Evolutionary conservation across 2,888 invertebrate species (phyloP), one percentile per base, ranked within the genome.

Genomic region (Polyommatus iphigenia): DNA sequence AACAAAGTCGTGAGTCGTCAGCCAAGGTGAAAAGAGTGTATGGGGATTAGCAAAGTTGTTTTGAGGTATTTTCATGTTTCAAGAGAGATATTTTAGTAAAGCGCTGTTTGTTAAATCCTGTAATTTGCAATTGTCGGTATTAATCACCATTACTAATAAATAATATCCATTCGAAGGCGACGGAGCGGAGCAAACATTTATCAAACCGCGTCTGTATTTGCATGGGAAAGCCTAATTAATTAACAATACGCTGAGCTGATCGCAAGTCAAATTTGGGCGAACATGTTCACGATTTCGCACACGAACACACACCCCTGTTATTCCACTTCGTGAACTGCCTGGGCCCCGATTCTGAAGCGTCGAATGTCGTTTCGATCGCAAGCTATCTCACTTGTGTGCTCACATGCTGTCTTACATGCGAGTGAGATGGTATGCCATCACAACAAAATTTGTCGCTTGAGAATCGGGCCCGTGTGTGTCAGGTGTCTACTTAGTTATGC

Each of bases 211-310:
- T 10, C 24, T 62, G 8, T 62, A 71, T 32, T 36, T 36, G 6
- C 32, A 36, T 41, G 73, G 73, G 41, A 50, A 24, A 20, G 24
- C 24, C 72, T 73, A 13, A 73, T 20, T 41, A 73, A 46, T 73
- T 7, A 20, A 41, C n/a, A 50, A 15, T 41, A 18, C 36, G 13
- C 46, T 24, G n/a, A 73, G 50, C 46, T 73, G 50, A 20, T 73
- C 46, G 24, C 73, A 73, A 73, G 73, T 73, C 46, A 73, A 73
- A 41, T 73, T 73, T 50, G 24, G 50, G 46, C n/a, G 20, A 73
- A 73, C 73, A 15, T 73, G 73, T 73, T 41, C 46, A 50, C 73
- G 50, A 73, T 73, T 73, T 73, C 73, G 73, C 41, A 24, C 46
- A 24, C 24, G 46, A 20, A 8, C 24, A 46, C 50, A 46, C 73